These are phyloP conservation scores for Pheosia gnoma DNA, from an alignment of 2,888 invertebrate genomes.

Conservation along the genomic window DNA sequence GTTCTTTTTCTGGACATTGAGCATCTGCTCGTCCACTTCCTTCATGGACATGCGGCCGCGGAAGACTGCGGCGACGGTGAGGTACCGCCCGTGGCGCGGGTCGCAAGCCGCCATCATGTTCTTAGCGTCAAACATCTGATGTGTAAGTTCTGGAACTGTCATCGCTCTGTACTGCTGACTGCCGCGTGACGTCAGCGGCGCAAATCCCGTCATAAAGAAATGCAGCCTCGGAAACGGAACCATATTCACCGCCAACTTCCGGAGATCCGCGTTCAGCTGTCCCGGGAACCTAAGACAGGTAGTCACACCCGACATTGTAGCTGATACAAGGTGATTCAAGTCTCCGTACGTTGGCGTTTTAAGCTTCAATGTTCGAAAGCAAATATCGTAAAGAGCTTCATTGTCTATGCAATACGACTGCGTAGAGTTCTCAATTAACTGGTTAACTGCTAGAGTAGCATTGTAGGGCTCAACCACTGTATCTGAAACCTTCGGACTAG, in stretches of 20 bases:
- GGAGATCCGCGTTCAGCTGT: constrained; percentile 88
- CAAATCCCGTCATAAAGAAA: constrained; percentile 84
- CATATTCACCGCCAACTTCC: constrained; percentile 75
- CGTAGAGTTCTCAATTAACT: constrained; percentile 88
- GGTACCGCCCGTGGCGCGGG: constrained; percentile 93
- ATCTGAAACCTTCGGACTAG: constrained; percentile 90
- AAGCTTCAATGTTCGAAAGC: constrained; percentile 89
- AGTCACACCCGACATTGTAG: constrained; percentile 73
- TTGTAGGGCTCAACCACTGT: constrained; percentile 87
- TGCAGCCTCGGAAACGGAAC: constrained; percentile 89
- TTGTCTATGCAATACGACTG: constrained; percentile 88
- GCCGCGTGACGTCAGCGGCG: constrained; percentile 90
- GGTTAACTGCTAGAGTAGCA: constrained; percentile 86
- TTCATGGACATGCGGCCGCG: constrained; percentile 97
- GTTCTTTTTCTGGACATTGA: constrained; percentile 90
- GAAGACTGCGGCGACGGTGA: constrained; percentile 95
- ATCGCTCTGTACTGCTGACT: constrained; percentile 93
- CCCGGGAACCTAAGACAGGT: constrained; percentile 74
- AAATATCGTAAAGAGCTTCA: constrained; percentile 90
- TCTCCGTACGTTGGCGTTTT: constrained; percentile 90
- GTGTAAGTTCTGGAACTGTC: constrained; percentile 94
- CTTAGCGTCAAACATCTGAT: constrained; percentile 96
- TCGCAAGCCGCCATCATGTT: constrained; percentile 99
- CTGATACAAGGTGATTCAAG: constrained; percentile 82
- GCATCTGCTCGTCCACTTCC: constrained; percentile 93